Evolutionary conservation across 2,113 vertebrate genomes (phyloP).

Genomic region (Heterotis niloticus): DNA sequence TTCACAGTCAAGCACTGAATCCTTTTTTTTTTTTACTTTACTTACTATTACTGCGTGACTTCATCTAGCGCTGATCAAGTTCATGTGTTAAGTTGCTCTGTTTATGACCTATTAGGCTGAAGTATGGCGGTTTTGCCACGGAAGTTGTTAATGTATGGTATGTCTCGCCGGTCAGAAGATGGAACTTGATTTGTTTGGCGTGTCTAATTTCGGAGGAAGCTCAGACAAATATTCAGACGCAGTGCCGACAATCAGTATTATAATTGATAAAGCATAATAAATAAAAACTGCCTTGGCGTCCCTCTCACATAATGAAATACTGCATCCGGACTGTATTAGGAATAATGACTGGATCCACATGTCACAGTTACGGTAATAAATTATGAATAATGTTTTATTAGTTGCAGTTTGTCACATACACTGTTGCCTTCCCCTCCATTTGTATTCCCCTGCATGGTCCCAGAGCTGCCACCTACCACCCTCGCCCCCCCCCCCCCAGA

Average conservation of each 20-base stretch:
- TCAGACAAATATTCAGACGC: constrained; percentile 16
- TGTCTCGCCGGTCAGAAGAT: background rate
- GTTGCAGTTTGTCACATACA: constrained; percentile 34
- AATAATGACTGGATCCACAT: constrained; percentile 33
- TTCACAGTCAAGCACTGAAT: too few species aligned
- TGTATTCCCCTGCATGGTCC: constrained; percentile 28
- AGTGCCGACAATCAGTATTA: background rate
- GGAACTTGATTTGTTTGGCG: constrained; percentile 12
- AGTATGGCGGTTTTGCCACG: background rate
- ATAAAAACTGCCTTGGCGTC: constrained; percentile 3
- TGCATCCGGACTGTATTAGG: constrained; percentile 14
- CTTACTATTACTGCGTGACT: too few species aligned
- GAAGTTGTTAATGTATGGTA: background rate
- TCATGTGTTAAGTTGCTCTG: background rate
- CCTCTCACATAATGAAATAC: constrained; percentile 29
- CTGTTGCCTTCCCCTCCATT: constrained; percentile 27
- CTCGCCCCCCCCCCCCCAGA: background rate
- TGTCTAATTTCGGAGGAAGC: constrained; percentile 4
- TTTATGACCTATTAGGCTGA: background rate
- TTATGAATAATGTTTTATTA: constrained; percentile 37
- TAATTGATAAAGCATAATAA: constrained; percentile 25
- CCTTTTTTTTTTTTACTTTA: too few species aligned
- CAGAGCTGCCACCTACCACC: background rate
- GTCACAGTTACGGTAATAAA: constrained; percentile 36
- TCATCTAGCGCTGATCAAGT: background rate